A percentile compares a stretch with the other conserved stretches of the same genome.
phyloP scores from a whole-genome alignment of 2,113 vertebrate genomes.

The Ciconia stormi region DNA sequence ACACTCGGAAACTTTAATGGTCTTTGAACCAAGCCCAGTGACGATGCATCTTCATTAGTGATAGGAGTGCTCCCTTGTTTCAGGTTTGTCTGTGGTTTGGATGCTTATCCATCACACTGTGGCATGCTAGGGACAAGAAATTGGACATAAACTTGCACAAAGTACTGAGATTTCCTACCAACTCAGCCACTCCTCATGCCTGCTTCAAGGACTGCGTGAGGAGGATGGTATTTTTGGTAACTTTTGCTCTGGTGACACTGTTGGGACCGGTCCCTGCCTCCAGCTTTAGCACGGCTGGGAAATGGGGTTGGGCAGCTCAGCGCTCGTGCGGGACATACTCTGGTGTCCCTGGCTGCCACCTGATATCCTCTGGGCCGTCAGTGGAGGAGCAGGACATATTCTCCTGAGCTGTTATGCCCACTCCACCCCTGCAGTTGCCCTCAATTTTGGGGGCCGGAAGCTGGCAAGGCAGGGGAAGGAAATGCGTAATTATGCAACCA shows the following conservation, averaged over 20 bases:
- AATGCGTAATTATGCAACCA: background rate
- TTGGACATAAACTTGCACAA: background rate
- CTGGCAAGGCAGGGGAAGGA: background rate
- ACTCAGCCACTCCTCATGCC: accelerated
- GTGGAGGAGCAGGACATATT: background rate
- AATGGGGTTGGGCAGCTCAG: background rate
- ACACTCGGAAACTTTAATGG: background rate
- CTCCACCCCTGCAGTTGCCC: background rate
- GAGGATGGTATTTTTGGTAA: background rate
- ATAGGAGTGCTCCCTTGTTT: background rate
- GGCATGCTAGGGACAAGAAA: background rate
- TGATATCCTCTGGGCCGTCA: background rate
- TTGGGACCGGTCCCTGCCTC: background rate
- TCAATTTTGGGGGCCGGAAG: background rate
- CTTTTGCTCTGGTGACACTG: background rate
- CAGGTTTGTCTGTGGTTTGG: background rate
- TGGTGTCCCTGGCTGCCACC: background rate
- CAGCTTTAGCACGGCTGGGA: background rate
- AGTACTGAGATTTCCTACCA: background rate
- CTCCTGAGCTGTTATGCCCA: background rate
- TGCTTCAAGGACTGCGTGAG: background rate
- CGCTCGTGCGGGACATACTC: background rate
- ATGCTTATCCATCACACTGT: slow-evolving; percentile 8
- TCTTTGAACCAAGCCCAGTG: slow-evolving; percentile 15
- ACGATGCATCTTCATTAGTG: slow-evolving; percentile 42